Evolutionary conservation across 2,888 invertebrate genomes (phyloP).

Genomic region (Neuroscelio doddi): DNA sequence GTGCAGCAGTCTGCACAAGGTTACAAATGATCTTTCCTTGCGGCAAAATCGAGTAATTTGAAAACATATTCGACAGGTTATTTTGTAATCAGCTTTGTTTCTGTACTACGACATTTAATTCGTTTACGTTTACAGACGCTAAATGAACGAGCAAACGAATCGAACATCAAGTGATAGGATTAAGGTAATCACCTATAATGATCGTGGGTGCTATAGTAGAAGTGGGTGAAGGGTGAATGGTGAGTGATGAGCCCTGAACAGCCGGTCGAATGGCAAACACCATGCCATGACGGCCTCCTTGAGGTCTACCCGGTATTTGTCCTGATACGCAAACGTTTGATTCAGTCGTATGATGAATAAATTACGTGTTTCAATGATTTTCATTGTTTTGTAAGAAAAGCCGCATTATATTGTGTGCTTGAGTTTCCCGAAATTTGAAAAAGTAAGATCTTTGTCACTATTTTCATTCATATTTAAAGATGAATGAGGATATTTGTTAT

Average conservation of each 20-base stretch:
- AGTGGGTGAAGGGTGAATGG: slow-evolving; percentile 69
- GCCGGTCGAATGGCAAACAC: slow-evolving; percentile 75
- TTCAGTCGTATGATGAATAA: slow-evolving; percentile 38
- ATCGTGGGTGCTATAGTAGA: slow-evolving; percentile 70
- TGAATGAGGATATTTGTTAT: not conserved
- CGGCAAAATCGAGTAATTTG: not conserved
- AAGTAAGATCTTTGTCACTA: not conserved
- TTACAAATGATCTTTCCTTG: not conserved
- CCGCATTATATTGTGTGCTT: too few species aligned
- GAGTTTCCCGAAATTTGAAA: too few species aligned
- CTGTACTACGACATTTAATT: not conserved
- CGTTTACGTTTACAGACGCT: slow-evolving; percentile 8
- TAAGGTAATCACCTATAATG: slow-evolving; percentile 71
- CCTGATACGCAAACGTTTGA: slow-evolving; percentile 71
- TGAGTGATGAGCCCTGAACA: slow-evolving; percentile 68
- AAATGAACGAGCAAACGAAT: slow-evolving; percentile 37
- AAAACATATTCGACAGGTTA: not conserved
- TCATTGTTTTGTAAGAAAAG: too few species aligned
- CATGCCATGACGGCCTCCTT: slow-evolving; percentile 79
- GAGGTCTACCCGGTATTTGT: slow-evolving; percentile 78
- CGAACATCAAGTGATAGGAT: slow-evolving; percentile 57
- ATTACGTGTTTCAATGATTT: not conserved
- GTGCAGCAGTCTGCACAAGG: not conserved
- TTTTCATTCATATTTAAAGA: not conserved
- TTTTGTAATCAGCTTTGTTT: not conserved